Evolutionary conservation across 2,113 vertebrate genomes (phyloP), one percentile per base, ranked within the genome.

Genomic region (Corythornis vintsioides): DNA sequence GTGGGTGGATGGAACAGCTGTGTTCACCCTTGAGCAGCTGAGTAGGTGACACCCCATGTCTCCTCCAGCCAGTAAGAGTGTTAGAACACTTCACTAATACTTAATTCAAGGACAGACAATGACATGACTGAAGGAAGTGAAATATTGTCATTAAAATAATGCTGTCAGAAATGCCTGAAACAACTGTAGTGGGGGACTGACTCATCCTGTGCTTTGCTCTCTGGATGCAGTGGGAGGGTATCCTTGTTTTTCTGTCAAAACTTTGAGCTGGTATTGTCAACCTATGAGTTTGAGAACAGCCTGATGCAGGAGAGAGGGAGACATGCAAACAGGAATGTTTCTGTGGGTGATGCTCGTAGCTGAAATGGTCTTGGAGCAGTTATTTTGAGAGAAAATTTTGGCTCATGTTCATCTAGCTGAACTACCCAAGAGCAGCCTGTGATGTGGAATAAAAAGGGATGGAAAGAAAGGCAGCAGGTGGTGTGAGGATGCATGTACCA

Each of bases 71-170:
- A 86, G 42, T 13, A 29, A 45, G 75, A 74, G 61, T 70, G 33
- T 89, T 86, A 91, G 86, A 61, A 29, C 77, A 57, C 87, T 86
- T 90, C 76, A 72, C 84, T 86, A 93, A 94, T 89, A 35, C 88
- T 85, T 85, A 20, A 75, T 31, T 56, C 64, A 48, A 88, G 40
- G 2, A 1, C 16, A 50, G 28, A 75, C 75, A 76, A 1, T 72
- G 73, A 72, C 59, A 61, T 75, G 22, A 28, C 70, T 69, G 53
- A 88, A 84, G 73, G 77, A 93, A 90, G 84, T 42, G 1, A 61
- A 92, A 84, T 93, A 29, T 33, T 86, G 59, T 72, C 55, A 72
- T 86, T 96, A 33, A 81, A 88, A 55, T 74, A 74, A 81, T 31
- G 38, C 72, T 81, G 57, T 75, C 50, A 93, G 83, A 88, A 86